Evolutionary conservation across 1,140 invertebrate species (phyloP), one percentile per base, ranked within the genome.

Genomic region (Bathynomus jamesi): DNA sequence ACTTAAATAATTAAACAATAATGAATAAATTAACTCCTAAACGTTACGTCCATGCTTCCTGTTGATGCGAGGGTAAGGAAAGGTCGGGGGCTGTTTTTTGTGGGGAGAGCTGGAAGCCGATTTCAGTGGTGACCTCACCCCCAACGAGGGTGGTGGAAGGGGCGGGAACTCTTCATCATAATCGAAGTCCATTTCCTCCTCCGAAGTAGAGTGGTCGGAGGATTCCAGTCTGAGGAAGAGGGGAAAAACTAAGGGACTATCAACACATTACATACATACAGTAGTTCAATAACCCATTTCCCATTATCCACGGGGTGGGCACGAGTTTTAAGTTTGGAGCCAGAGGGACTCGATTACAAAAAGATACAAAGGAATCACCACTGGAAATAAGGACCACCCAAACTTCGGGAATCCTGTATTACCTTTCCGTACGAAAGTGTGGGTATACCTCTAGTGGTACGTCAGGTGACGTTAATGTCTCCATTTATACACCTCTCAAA

Each of bases 151-250:
- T 17, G 73, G 29, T 21, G 75, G 75, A 24, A 77, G 70, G 0
- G 75, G 75, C 17, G 75, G 75, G 61, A 77, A 77, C 62, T 77
- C 75, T 53, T 77, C 73, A 60, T 77, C 75, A 30, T 77, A 77
- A 30, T 77, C 75, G 7, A 71, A 77, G 25, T 77, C 75, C 75
- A 77, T 77, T 53, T 77, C 75, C 30, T 77, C 75, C 32, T 76
- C 75, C 25, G 69, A 71, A 4, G 72, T 71, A 17, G 72, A 74
- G 5, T 71, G 24, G 30, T 77, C 72, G 0, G 31, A 65, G 25
- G 62, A 64, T 29, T 31, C 30, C 21, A 66, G 17, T 17, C 29
- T 66, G 28, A 66, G 24, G 25, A 0, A 66, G 1, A 31, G n/a
- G 4, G 10, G n/a, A 63, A 63, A 8, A n/a, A 63, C 24, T 21